phyloP scores from a whole-genome alignment of 2,888 invertebrate genomes.

The Lycia hirtaria region DNA sequence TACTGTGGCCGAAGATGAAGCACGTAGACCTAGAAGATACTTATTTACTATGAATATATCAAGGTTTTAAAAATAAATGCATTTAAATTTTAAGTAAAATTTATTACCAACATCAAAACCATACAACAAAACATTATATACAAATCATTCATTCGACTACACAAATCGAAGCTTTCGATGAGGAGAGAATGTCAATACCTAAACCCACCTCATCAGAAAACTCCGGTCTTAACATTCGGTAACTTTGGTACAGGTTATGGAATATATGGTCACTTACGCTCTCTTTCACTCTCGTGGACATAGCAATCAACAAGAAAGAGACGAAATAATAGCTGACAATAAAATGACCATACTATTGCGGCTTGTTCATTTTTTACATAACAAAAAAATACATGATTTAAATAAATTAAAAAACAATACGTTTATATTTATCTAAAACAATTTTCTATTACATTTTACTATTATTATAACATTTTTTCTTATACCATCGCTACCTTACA shows the following conservation, averaged over 20 bases:
- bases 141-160: constrained; percentile 15
- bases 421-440: neutral
- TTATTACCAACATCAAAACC: constrained; percentile 21
- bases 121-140: constrained; percentile 26
- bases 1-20: too few relatives aligned
- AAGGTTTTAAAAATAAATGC: neutral
- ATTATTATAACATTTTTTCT: constrained; percentile 1
- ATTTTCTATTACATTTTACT: neutral
- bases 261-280: neutral
- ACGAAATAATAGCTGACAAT: neutral
- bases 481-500: constrained; percentile 14
- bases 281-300: neutral
- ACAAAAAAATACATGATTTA: neutral
- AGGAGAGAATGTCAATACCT: too few relatives aligned
- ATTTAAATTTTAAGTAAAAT: constrained; percentile 6
- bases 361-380: neutral
- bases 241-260: constrained; percentile 21
- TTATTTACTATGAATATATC: neutral
- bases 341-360: neutral
- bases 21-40: too few relatives aligned
- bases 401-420: too few relatives aligned
- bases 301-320: neutral
- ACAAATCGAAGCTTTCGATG: too few relatives aligned
- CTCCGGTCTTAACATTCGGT: constrained; percentile 5
- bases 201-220: too few relatives aligned